Conservation (phyloP, 1,140 invertebrate genomes). For the Drusus annulatus region DNA sequence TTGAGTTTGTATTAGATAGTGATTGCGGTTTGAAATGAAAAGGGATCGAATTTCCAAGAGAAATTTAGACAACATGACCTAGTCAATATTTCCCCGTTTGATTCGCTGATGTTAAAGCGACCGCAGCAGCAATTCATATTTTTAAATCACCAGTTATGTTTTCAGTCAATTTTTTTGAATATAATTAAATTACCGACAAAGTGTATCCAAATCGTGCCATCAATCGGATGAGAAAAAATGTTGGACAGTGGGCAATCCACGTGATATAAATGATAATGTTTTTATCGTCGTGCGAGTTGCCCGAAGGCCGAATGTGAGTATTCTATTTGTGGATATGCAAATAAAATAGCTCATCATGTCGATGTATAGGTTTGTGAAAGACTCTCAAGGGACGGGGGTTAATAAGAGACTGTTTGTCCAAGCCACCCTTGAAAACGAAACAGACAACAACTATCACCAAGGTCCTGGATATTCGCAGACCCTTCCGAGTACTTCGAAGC, state of each 20-base stretch:
- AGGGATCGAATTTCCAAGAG: not conserved
- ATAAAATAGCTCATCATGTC: constrained; percentile 57
- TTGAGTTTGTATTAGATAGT: no score
- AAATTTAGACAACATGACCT: not conserved
- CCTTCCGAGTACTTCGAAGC: constrained; percentile 65
- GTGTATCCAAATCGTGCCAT: no score
- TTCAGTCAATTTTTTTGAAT: no score
- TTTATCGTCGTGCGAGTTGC: no score
- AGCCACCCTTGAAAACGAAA: constrained; percentile 79
- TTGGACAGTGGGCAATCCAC: no score
- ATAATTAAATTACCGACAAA: no score
- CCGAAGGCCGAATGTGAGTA: constrained; percentile 12
- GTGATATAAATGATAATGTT: no score
- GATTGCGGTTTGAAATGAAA: constrained; percentile 1
- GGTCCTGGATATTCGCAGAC: constrained; percentile 66
- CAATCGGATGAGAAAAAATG: no score
- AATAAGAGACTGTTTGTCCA: constrained; percentile 84
- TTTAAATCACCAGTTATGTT: no score
- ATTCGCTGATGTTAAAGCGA: no score
- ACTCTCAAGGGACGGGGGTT: constrained; percentile 68
- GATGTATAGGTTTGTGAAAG: constrained; percentile 83
- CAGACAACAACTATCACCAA: constrained; percentile 61
- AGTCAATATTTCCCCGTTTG: not conserved
- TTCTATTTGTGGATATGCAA: constrained; percentile 32
- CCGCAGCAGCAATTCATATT: no score